phyloP scores from a whole-genome alignment of 2,797 vertebrate species.

The Podarcis lilfordi region DNA sequence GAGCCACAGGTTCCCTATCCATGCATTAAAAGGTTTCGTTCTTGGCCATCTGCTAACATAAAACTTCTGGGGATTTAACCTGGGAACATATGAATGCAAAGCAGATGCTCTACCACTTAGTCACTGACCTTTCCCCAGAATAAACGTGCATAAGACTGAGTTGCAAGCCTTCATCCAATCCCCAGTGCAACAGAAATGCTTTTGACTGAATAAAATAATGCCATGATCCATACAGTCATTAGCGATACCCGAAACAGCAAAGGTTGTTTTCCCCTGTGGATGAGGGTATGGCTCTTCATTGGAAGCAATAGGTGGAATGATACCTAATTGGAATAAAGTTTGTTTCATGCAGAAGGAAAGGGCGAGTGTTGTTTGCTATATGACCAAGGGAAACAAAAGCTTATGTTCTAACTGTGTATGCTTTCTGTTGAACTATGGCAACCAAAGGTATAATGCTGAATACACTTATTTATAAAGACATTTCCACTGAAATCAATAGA shows the following conservation, averaged over 20 bases:
- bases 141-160: not conserved
- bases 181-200: not conserved
- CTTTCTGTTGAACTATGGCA: not conserved
- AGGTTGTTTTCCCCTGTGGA: not conserved
- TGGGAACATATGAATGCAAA: too few species aligned
- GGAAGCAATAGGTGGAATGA: not conserved
- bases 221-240: not conserved
- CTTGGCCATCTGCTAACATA: not conserved
- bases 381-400: not conserved
- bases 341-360: not conserved
- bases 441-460: not conserved
- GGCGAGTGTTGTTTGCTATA: not conserved
- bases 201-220: not conserved
- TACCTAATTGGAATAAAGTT: not conserved
- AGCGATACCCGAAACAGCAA: not conserved
- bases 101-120: too few species aligned
- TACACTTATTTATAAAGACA: not conserved
- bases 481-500: not conserved
- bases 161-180: too few species aligned
- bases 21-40: not conserved
- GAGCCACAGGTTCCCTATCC: too few species aligned
- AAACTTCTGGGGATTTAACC: not conserved
- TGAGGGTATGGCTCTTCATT: not conserved
- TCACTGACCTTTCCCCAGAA: not conserved
- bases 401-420: not conserved